Base-by-base conservation (phyloP, 2,888 invertebrate genomes). In the Diplolepis rosae region DNA sequence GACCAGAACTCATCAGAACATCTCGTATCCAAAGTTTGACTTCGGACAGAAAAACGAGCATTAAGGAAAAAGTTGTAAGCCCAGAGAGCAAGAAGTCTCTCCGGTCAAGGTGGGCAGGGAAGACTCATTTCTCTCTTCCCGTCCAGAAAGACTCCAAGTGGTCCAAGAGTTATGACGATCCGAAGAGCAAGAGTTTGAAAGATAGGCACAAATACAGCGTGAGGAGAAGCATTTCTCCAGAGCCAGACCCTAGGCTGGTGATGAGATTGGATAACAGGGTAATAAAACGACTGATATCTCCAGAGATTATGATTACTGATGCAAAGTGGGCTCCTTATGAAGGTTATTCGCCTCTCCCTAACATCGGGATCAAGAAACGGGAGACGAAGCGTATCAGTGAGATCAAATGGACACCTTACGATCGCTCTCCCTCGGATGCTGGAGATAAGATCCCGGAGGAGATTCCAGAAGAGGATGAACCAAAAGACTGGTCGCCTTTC, bases 271-370 rank as follows among this genome's bases (percentile, higher is more conserved):
- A 88, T 67, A 86, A 84, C 66, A 81, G 87, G 2, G 76, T 87
- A 7, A 83, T 88, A 0, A 83, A 85, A 24, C 76, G 87, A 50
- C 78, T 88, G 11, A 83, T 88, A 72, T 88, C 88, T 2, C 88
- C 88, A 0, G 88, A 86, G 65, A 82, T 88, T 65, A 83, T 79
- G 24, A 77, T 88, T 42, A 79, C 80, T 15, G 81, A 85, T 65
- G 84, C 85, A 1, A 88, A 87, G 61, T 88, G 88, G 88, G 84
- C 84, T 2, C 87, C 87, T 0, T 88, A 87, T 79, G 87, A 88
- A 73, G 87, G 87, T 11, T 82, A 84, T 61, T 87, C 88, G 3
- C 88, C 88, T 1, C 48, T 88, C 35, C 87, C 88, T 7, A 87
- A 82, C 11, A 78, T 88, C 9, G 88, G 88, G 1, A 84, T 87